Base-by-base conservation (phyloP, 1,140 invertebrate genomes). In the Carcinoscorpius rotundicauda region DNA sequence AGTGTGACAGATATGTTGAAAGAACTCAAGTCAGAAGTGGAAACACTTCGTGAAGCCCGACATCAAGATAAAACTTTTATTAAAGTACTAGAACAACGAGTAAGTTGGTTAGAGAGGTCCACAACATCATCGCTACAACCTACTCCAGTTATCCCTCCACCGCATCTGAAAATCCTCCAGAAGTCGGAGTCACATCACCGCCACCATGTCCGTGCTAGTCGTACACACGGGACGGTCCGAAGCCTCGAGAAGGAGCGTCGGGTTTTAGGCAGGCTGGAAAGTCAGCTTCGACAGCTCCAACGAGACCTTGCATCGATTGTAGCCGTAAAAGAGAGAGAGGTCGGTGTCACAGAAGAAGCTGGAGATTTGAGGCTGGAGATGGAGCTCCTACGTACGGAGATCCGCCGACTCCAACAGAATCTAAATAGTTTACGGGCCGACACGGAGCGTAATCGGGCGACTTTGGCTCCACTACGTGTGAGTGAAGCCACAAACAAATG, bases 401-500 rank as follows among this genome's bases (percentile, higher is more conserved):
- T 29, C 29, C 29, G 29, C 29, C 29, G 29, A 29, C 29, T 29
- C 29, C 29, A 29, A 29, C 29, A 29, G 29, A 29, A 29, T 29
- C 29, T 29, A 29, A 29, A 29, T 29, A 29, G 29, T 29, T 29
- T 29, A 29, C 29, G 29, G 29, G 29, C 29, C 29, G 29, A 29
- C 29, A 29, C 29, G 29, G 29, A 29, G 29, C 29, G 29, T 29
- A 29, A 29, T 29, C 29, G 29, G 29, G 29, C 29, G 29, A 29
- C 29, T 29, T 29, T 29, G 29, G 29, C 29, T 29, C 29, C 29
- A 29, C 29, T 29, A 29, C 29, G 29, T 29, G 29, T 29, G 29
- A 29, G 29, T 29, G 29, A 62, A 53, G 64, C 66, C 2, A 52
- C 69, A 56, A 49, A 61, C 3, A 60, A 62, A 52, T 70, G 69